phyloP scores from a whole-genome alignment of 2,888 invertebrate genomes.

The Leucophenga maculata region DNA sequence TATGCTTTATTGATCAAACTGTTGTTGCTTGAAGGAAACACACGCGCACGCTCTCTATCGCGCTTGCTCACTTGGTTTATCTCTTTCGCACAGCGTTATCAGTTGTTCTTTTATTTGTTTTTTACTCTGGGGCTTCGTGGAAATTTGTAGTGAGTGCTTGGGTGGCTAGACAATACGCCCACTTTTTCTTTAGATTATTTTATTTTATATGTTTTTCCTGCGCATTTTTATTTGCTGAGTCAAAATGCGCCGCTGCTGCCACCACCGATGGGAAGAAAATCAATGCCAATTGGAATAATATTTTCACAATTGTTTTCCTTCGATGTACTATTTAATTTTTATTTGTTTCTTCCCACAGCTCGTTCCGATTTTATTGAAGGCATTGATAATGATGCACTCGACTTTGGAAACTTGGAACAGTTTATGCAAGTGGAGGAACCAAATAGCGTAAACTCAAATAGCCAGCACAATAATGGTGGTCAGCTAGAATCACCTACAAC shows the following conservation, averaged over 20 bases:
- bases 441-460: no score
- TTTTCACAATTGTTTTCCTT: conserved; percentile 11
- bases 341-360: conserved; percentile 74
- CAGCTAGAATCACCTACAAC: conserved; percentile 56
- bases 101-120: conserved; percentile 8
- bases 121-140: not conserved
- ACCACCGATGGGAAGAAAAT: not conserved
- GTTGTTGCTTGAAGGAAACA: conserved; percentile 17
- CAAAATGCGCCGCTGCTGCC: no score
- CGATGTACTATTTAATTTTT: conserved; percentile 8
- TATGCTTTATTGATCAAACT: conserved; percentile 61
- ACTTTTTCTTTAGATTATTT: conserved; percentile 7
- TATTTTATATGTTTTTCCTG: not conserved
- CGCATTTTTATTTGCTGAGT: not conserved
- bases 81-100: not conserved
- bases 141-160: conserved; percentile 2
- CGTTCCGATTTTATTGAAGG: conserved; percentile 86
- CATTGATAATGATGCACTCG: conserved; percentile 88
- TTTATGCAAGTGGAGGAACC: conserved; percentile 79
- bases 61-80: not conserved
- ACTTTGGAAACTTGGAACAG: conserved; percentile 87
- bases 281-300: conserved; percentile 14
- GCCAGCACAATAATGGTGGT: conserved; percentile 31
- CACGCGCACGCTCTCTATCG: conserved; percentile 23
- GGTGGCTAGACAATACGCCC: conserved; percentile 21